These are phyloP conservation scores for Catocala nupta DNA, from an alignment of 2,888 invertebrate genomes.

Conservation along the genomic window DNA sequence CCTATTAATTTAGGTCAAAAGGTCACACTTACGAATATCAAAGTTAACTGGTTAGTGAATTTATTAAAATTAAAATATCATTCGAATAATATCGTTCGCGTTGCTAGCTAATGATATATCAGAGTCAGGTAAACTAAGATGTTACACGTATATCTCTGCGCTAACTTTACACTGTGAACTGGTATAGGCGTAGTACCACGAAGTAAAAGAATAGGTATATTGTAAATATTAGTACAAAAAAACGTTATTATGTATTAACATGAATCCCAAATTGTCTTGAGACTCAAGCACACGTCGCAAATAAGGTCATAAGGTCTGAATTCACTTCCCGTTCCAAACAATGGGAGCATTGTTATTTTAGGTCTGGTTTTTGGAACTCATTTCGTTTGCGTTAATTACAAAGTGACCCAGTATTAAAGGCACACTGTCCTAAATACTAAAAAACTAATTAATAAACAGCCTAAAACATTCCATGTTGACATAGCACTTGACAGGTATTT, in stretches of 20 bases:
- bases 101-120: no score
- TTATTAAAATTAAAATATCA: no score
- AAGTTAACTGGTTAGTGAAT: no score
- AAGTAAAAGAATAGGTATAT: no score
- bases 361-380: conserved; percentile 53
- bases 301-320: conserved; percentile 56
- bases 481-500: background rate
- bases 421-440: conserved; percentile 49
- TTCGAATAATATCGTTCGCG: no score
- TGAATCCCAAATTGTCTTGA: conserved; percentile 9
- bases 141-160: no score
- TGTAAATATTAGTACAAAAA: no score
- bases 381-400: conserved; percentile 55
- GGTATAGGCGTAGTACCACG: no score
- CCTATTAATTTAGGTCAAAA: no score
- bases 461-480: background rate
- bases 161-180: no score
- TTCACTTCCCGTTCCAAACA: conserved; percentile 58
- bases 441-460: conserved; percentile 14
- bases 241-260: conserved; percentile 1
- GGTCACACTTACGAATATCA: no score
- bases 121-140: no score
- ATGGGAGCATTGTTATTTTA: conserved; percentile 58
- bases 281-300: conserved; percentile 26
- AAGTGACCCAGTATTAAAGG: conserved; percentile 43